Evolutionary conservation across 2,797 vertebrate genomes (phyloP).

Genomic region (Heliangelus exortis): DNA sequence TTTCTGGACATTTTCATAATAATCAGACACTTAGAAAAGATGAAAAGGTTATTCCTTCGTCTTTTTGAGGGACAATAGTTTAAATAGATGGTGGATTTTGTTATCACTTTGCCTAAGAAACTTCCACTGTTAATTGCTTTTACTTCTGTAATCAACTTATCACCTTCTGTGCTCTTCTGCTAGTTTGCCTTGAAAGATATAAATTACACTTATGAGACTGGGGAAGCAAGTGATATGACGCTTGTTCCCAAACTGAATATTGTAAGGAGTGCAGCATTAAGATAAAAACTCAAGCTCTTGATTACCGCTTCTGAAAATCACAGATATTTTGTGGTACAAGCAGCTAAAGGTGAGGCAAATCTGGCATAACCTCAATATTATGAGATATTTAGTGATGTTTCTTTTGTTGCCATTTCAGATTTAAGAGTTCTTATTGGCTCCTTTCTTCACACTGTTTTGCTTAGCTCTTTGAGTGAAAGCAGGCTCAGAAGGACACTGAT

Average conservation of each 20-base stretch:
- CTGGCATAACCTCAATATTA: neutral
- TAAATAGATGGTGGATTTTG: neutral
- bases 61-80: neutral
- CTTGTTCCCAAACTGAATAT: neutral
- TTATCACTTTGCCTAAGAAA: neutral
- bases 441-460: neutral
- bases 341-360: neutral
- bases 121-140: neutral
- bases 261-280: neutral
- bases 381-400: neutral
- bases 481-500: neutral
- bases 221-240: neutral
- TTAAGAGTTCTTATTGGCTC: neutral
- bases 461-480: neutral
- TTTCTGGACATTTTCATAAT: neutral
- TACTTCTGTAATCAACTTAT: neutral
- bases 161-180: neutral
- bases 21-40: neutral
- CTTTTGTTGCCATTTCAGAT: neutral
- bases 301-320: neutral
- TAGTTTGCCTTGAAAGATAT: neutral
- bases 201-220: neutral
- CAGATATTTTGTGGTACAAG: neutral
- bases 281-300: neutral
- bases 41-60: neutral